Evolutionary conservation across 2,888 invertebrate species (phyloP).

Genomic region (Drosophila antonietae): DNA sequence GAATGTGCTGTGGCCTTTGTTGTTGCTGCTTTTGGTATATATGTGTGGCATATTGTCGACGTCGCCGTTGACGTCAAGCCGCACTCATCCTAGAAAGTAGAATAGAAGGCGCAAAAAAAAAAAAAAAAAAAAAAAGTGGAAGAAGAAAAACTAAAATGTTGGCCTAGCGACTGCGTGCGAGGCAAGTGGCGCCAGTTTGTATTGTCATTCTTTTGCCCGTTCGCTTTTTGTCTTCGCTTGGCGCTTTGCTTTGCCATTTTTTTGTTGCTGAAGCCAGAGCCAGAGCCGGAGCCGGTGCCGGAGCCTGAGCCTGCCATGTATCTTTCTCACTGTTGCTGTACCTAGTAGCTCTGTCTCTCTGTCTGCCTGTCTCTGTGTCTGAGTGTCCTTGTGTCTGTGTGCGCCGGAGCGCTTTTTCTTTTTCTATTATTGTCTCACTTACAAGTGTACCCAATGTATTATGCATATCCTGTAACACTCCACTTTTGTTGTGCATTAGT

Average conservation of each 20-base stretch:
- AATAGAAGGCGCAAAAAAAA: slow-evolving; percentile 8
- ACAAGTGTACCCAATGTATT: slow-evolving; percentile 80
- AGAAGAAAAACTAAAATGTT: slow-evolving; percentile 56
- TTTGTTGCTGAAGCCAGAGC: slow-evolving; percentile 12
- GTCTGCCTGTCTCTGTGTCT: slow-evolving; percentile 10
- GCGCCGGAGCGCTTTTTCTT: slow-evolving; percentile 71
- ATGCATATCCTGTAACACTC: slow-evolving; percentile 82
- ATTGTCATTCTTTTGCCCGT: slow-evolving; percentile 74
- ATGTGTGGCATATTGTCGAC: slow-evolving; percentile 65
- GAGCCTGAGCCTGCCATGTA: slow-evolving; percentile 22
- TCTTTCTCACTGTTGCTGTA: slow-evolving; percentile 10
- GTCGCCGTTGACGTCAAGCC: slow-evolving; percentile 57
- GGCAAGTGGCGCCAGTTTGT: slow-evolving; percentile 76
- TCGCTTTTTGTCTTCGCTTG: slow-evolving; percentile 57
- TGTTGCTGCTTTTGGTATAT: slow-evolving; percentile 9
- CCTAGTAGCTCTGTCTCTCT: slow-evolving; percentile 22
- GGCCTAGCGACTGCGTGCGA: slow-evolving; percentile 77
- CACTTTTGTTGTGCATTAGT: slow-evolving; percentile 81
- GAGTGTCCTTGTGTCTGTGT: slow-evolving; percentile 40
- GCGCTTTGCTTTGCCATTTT: slow-evolving; percentile 51
- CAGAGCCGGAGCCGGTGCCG: neutral
- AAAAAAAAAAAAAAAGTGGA: neutral
- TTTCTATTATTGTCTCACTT: slow-evolving; percentile 80
- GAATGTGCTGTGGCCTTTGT: neutral
- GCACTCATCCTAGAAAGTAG: slow-evolving; percentile 46